Evolutionary conservation across 2,113 vertebrate species (phyloP).

Genomic region (Geococcyx californianus): DNA sequence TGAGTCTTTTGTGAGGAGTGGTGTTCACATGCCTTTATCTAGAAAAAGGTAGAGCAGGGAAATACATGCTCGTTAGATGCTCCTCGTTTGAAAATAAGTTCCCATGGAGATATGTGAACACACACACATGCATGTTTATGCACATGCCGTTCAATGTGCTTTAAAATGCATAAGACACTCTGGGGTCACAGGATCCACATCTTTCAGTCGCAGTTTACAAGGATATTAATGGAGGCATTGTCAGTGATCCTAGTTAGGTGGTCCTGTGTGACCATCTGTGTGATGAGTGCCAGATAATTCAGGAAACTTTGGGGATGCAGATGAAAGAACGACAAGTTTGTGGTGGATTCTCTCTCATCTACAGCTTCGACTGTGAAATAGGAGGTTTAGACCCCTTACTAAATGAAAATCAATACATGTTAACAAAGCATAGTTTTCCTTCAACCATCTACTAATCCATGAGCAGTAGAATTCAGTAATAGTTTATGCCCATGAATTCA

Average conservation of each 20-base stretch:
- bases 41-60: background rate
- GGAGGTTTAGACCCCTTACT: background rate
- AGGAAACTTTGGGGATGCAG: background rate
- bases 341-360: background rate
- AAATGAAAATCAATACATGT: background rate
- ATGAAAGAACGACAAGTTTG: background rate
- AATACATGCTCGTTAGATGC: background rate
- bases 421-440: background rate
- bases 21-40: slow-evolving; percentile 5
- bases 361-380: background rate
- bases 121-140: rapidly evolving
- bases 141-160: background rate
- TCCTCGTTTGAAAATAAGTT: background rate
- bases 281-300: background rate
- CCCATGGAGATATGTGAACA: rapidly evolving
- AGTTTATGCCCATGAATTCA: background rate
- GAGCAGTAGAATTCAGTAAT: background rate
- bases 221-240: background rate
- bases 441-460: background rate
- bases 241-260: slow-evolving; percentile 13
- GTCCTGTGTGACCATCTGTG: background rate
- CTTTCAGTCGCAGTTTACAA: background rate
- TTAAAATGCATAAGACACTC: background rate
- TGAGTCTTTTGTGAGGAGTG: slow-evolving; percentile 25
- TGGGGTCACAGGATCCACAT: background rate